Percentiles rank a stretch among this genome's conserved stretches.
phyloP scores from a whole-genome alignment of 2,797 vertebrate species.

The Chrosomus eos region DNA sequence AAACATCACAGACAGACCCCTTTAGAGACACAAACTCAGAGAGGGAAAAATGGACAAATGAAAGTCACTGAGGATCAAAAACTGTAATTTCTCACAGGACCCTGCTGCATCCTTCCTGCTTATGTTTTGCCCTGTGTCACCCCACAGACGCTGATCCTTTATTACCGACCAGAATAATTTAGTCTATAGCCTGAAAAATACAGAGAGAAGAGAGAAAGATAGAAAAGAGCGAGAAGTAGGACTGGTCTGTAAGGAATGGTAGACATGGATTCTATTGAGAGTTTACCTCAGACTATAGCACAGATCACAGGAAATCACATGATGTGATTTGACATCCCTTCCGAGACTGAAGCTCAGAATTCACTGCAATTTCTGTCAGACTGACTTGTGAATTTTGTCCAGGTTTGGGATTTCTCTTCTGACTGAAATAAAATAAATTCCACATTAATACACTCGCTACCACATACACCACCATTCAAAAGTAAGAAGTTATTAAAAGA shows the following conservation, averaged over 20 bases:
- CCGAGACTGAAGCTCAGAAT: not conserved
- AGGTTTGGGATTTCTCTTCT: not conserved
- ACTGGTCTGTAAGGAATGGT: not conserved
- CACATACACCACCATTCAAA: not conserved
- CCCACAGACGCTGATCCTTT: not conserved
- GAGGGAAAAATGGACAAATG: not conserved
- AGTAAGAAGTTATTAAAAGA: not conserved
- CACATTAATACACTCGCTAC: not conserved
- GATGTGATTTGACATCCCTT: not conserved
- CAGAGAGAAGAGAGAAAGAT: not conserved
- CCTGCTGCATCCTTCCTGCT: not conserved
- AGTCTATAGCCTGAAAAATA: not conserved
- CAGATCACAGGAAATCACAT: conserved; percentile 9
- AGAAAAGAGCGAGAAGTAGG: not conserved
- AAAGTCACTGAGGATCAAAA: not conserved
- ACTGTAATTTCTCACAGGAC: conserved; percentile 8
- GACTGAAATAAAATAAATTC: not conserved
- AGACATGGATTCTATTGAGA: not conserved
- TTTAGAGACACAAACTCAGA: not conserved
- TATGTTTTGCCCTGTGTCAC: not conserved
- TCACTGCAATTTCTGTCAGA: not conserved
- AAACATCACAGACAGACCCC: not conserved
- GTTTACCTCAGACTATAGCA: not conserved
- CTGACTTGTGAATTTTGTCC: not conserved
- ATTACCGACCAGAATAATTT: not conserved